Percentiles rank a stretch among this genome's conserved stretches.
phyloP scores from a whole-genome alignment of 2,113 vertebrate genomes.

The Etheostoma spectabile region DNA sequence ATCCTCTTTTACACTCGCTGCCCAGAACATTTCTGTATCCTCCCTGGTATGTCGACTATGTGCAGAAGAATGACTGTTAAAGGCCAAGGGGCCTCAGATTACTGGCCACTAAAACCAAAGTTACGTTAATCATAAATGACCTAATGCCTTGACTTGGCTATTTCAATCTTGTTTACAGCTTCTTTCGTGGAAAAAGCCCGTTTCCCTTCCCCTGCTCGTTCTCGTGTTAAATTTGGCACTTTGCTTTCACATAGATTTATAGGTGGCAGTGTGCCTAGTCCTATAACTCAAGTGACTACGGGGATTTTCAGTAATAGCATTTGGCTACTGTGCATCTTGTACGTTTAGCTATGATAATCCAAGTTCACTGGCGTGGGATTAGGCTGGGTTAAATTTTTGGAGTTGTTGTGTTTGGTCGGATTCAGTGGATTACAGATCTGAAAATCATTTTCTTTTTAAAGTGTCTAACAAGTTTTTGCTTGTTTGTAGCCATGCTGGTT shows the following conservation, averaged over 20 bases:
- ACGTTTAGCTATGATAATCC: slow-evolving; percentile 59
- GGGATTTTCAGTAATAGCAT: slow-evolving; percentile 56
- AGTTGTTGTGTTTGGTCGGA: slow-evolving; percentile 61
- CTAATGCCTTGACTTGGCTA: slow-evolving; percentile 60
- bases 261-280: slow-evolving; percentile 17
- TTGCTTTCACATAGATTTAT: slow-evolving; percentile 64
- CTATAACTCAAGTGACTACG: slow-evolving; percentile 56
- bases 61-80: slow-evolving; percentile 38
- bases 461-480: slow-evolving; percentile 58
- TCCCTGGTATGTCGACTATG: slow-evolving; percentile 70
- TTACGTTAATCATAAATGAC: slow-evolving; percentile 62
- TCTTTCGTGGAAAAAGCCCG: slow-evolving; percentile 9
- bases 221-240: slow-evolving; percentile 68
- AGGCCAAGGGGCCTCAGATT: slow-evolving; percentile 6
- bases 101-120: slow-evolving; percentile 57
- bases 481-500: slow-evolving; percentile 34
- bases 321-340: slow-evolving; percentile 40
- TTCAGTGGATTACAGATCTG: slow-evolving; percentile 60
- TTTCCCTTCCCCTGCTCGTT: background rate
- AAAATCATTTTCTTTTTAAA: slow-evolving; percentile 59
- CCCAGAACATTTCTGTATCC: slow-evolving; percentile 49
- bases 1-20: slow-evolving; percentile 55
- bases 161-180: slow-evolving; percentile 71
- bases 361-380: slow-evolving; percentile 48
- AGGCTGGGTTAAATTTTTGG: slow-evolving; percentile 50